Evolutionary conservation across 2,888 invertebrate genomes (phyloP), one percentile per base, ranked within the genome.

Genomic region (Drosophila merina): DNA sequence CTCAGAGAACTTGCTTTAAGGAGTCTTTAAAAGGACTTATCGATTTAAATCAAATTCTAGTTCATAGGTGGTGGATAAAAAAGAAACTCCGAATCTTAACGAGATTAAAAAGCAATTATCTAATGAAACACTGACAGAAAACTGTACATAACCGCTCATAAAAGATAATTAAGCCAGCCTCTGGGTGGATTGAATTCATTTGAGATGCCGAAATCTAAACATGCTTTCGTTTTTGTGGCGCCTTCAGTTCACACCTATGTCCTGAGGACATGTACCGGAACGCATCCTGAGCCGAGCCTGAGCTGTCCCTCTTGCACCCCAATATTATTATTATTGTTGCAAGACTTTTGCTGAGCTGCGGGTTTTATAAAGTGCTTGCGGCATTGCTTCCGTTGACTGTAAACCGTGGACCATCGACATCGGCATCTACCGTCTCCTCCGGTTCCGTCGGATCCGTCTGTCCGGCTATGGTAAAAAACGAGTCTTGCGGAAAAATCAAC

Each of bases 401-500:
- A 14, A 14, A 6, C 59, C 49, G 36, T 59, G 14, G 26, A 20
- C 36, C 66, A 26, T 48, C 44, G 52, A 44, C n/a, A 25, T 28
- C 10, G 20, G 14, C 28, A 30, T 28, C 49, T 36, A 33, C 56
- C 52, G 50, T 30, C 54, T 55, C 26, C 38, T 38, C 12, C 20
- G 20, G 14, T 14, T 40, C 14, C 40, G 51, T 31, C 74, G 76
- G 59, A 76, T 76, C 40, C 58, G 33, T 62, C 33, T 48, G 72
- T 44, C 66, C 47, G 54, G 48, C 38, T 55, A 57, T 62, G 81
- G 72, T 66, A 77, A 83, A 84, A 81, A 82, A 80, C 82, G 82
- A 82, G 70, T 86, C 86, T 84, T 86, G 86, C 79, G 83, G 86
- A 86, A 86, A 85, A 85, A 85, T 85, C 84, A 85, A 85, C 84